Percentiles rank a stretch among this genome's conserved stretches.
These are phyloP conservation scores for Coelopa frigida DNA, from an alignment of 1,140 invertebrate species.

Conservation along the genomic window DNA sequence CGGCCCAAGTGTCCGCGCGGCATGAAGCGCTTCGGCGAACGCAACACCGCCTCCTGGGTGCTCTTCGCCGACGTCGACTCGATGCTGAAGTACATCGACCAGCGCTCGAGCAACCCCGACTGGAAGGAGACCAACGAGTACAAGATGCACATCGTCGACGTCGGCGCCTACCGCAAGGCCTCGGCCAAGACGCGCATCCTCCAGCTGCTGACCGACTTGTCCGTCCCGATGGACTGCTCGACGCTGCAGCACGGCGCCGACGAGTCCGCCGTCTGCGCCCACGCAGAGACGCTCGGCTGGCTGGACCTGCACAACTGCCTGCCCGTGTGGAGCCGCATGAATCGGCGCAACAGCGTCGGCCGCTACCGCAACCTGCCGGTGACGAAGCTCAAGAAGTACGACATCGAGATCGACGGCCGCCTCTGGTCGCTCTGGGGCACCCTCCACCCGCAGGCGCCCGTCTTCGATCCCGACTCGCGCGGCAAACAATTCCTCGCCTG, in stretches of 20 bases:
- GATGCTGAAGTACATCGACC: constrained; percentile 28
- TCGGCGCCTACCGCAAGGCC: constrained; percentile 33
- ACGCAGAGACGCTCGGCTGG: constrained; percentile 51
- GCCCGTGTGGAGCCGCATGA: constrained; percentile 50
- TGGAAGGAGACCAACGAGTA: constrained; percentile 29
- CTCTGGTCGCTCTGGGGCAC: constrained; percentile 54
- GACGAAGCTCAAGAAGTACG: constrained; percentile 52
- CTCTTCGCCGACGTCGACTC: constrained; percentile 30
- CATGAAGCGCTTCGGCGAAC: constrained; percentile 27
- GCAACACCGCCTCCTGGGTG: constrained; percentile 40
- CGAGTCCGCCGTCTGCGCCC: constrained; percentile 34
- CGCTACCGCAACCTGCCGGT: constrained; percentile 45
- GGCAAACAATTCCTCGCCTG: constrained; percentile 52
- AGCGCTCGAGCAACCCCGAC: constrained; percentile 17
- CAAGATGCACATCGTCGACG: constrained; percentile 24
- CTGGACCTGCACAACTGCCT: constrained; percentile 45
- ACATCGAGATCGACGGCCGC: constrained; percentile 55
- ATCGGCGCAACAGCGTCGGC: constrained; percentile 46
- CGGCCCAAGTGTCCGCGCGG: constrained; percentile 9
- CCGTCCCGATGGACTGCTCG: constrained; percentile 30
- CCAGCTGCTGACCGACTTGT: constrained; percentile 33
- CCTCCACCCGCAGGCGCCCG: constrained; percentile 48
- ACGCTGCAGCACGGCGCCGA: constrained; percentile 25
- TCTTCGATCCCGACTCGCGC: constrained; percentile 43
- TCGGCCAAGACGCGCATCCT: constrained; percentile 29